Evolutionary conservation across 2,797 vertebrate genomes (phyloP), one percentile per base, ranked within the genome.

Genomic region (Carduelis carduelis): DNA sequence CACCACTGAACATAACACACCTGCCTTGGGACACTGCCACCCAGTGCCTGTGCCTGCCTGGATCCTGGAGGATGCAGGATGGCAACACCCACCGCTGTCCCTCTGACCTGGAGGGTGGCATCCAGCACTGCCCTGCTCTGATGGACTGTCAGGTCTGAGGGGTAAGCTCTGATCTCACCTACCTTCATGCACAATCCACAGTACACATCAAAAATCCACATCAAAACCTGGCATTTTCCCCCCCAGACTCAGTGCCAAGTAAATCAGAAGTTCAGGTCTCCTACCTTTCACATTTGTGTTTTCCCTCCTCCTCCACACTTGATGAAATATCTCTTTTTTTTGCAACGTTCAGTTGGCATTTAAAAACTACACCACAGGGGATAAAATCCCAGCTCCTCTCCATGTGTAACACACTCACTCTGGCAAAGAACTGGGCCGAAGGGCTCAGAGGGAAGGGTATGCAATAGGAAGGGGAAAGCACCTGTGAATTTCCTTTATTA

Each of bases 1-100:
- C 30, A 7, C 5, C 30, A 2, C 0, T 9, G 28, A 37, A 14
- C 0, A 0, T 3, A 12, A 14, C 28, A 63, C n/a, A 39, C 15
- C 39, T 1, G 2, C 19, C 15, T 11, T 5, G 39, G 64, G 21
- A 44, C 32, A 3, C 20, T 20, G 27, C n/a, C 23, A 34, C 47
- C 32, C 24, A 6, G 13, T 0, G 4, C 30, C n/a, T n/a, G 13
- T 59, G 41, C 35, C 32, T 32, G 23, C 4, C 8, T 18, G 43
- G 20, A 43, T 39, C 47, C 43, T 2, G 2, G 21, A 41, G 39
- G 21, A 9, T 2, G 8, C 43, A 50, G 63, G 4, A 43, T 27
- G 27, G 30, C 26, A 27, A 1, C 5, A 50, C 27, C 28, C 26
- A 41, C 20, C 1, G 0, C 70, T 56, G 81, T n/a, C 27, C 60